A percentile compares a stretch with the other conserved stretches of the same genome.
Conservation (phyloP, 1,140 invertebrate species). For the Microvelia longipes region DNA sequence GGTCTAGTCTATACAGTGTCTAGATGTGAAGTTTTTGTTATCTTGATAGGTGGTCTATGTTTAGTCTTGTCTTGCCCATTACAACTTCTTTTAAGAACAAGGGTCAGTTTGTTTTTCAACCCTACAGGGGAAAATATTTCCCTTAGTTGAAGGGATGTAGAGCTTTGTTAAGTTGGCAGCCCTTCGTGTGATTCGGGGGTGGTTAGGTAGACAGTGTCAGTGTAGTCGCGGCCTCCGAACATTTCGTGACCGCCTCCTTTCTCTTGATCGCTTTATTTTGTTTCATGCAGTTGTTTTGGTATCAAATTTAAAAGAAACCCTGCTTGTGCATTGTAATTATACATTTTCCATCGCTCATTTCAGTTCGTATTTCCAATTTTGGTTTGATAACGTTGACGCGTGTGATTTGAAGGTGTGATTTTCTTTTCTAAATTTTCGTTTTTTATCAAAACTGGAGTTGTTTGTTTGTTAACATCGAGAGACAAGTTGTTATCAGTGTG, state of each 20-base stretch:
- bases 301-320: background rate
- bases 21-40: too few relatives aligned
- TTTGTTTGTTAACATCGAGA: background rate
- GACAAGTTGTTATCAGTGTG: constrained; percentile 4
- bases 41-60: too few relatives aligned
- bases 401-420: background rate
- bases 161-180: background rate
- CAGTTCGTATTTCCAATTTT: too few relatives aligned
- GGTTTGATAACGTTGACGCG: background rate
- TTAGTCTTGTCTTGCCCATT: too few relatives aligned
- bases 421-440: background rate
- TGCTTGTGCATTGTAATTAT: too few relatives aligned
- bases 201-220: background rate
- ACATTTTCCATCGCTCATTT: too few relatives aligned
- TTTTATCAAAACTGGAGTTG: background rate
- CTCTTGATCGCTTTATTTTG: background rate
- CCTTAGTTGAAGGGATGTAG: background rate
- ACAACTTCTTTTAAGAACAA: too few relatives aligned
- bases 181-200: background rate
- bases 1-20: too few relatives aligned
- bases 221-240: background rate
- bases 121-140: background rate
- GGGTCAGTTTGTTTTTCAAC: too few relatives aligned
- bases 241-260: background rate
- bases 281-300: background rate